Conservation (phyloP, 2,888 invertebrate genomes). For the Hyppa rectilinea region DNA sequence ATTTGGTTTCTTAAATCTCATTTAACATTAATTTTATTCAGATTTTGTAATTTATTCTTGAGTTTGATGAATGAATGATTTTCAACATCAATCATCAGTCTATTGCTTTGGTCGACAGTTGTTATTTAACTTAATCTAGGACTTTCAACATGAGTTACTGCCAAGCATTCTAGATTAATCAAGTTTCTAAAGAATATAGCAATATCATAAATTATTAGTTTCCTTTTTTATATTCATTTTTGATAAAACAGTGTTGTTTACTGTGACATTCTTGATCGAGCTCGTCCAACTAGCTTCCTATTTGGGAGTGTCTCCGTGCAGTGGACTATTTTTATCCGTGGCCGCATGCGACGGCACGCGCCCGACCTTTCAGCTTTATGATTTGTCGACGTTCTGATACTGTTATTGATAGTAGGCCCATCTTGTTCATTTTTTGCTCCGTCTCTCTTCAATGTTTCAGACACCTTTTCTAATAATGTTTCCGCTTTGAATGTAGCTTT, state of each 20-base stretch:
- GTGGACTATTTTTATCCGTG: slow-evolving; percentile 83
- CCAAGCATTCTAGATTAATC: not conserved
- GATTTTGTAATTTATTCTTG: slow-evolving; percentile 14
- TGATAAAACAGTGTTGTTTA: slow-evolving; percentile 53
- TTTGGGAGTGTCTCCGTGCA: slow-evolving; percentile 83
- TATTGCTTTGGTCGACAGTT: not conserved
- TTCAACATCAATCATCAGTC: slow-evolving; percentile 6
- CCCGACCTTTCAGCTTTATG: slow-evolving; percentile 81
- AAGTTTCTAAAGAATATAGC: not conserved
- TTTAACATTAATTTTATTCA: slow-evolving; percentile 26
- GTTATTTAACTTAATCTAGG: not conserved
- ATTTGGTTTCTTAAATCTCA: slow-evolving; percentile 38
- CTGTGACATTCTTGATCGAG: slow-evolving; percentile 71
- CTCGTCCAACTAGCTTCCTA: slow-evolving; percentile 81
- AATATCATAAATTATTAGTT: slow-evolving; percentile 1
- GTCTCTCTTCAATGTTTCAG: slow-evolving; percentile 44
- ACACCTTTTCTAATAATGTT: slow-evolving; percentile 59
- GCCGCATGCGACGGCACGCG: slow-evolving; percentile 84
- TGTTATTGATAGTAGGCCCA: slow-evolving; percentile 75
- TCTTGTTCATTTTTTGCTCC: slow-evolving; percentile 64
- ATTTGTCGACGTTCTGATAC: slow-evolving; percentile 79
- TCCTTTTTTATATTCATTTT: slow-evolving; percentile 30
- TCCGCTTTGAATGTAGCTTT: slow-evolving; percentile 58
- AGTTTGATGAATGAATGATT: slow-evolving; percentile 12
- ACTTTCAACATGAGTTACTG: slow-evolving; percentile 4